phyloP scores from a whole-genome alignment of 2,888 invertebrate genomes.

The Drosophila bunnanda region DNA sequence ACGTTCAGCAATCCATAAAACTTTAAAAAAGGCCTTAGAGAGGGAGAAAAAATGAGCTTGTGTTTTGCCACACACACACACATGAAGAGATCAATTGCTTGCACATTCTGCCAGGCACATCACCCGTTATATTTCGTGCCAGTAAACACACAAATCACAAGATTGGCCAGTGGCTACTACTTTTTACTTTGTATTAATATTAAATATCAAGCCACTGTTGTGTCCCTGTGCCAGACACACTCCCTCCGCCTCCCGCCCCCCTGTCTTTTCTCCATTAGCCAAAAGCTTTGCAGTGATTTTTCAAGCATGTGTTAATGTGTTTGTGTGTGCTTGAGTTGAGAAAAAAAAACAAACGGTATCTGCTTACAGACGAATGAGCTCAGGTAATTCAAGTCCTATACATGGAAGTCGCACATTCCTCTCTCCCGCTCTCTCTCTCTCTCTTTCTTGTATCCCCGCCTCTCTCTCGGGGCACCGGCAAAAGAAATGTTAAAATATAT shows the following conservation, averaged over 20 bases:
- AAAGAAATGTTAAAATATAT: constrained; percentile 20
- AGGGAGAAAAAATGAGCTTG: no score
- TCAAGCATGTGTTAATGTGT: constrained; percentile 22
- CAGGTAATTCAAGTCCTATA: constrained; percentile 74
- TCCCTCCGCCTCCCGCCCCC: no score
- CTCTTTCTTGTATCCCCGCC: not conserved
- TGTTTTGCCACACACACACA: no score
- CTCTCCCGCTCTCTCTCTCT: constrained; percentile 38
- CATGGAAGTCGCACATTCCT: constrained; percentile 73
- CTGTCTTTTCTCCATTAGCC: constrained; percentile 19
- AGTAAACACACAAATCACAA: not conserved
- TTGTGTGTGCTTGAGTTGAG: constrained; percentile 27
- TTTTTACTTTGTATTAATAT: not conserved
- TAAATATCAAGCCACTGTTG: constrained; percentile 12
- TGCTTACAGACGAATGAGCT: constrained; percentile 69
- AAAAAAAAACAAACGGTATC: constrained; percentile 73
- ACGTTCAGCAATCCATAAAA: no score
- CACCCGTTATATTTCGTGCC: not conserved
- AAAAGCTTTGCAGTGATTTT: constrained; percentile 40
- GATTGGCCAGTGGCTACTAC: not conserved
- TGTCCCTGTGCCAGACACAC: no score
- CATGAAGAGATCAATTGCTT: not conserved
- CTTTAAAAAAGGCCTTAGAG: no score
- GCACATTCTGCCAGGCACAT: not conserved
- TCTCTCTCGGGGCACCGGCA: not conserved